Conservation (phyloP, 2,113 vertebrate genomes). For the Glareola pratincola region DNA sequence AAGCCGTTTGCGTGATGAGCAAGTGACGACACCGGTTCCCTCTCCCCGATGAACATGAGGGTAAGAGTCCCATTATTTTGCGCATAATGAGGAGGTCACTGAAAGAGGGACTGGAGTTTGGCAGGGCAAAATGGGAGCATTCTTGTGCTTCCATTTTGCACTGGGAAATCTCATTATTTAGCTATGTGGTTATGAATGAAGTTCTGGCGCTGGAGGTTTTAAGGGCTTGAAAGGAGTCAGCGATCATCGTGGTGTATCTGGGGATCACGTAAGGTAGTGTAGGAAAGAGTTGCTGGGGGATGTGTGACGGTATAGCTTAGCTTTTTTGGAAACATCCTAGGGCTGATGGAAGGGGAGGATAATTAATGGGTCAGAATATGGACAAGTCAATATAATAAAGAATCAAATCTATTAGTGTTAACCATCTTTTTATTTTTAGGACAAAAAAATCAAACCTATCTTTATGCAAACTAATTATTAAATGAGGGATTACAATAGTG, state of each 20-base stretch:
- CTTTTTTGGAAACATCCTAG: not conserved
- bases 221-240: not conserved
- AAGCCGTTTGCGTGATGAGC: not conserved
- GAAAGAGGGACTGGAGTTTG: slow-evolving; percentile 30
- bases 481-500: not conserved
- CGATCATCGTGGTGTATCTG: not conserved
- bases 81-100: slow-evolving; percentile 6
- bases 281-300: not conserved
- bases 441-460: not conserved
- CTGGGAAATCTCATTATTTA: slow-evolving; percentile 10
- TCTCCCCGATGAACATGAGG: not conserved
- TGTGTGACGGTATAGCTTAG: not conserved
- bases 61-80: slow-evolving; percentile 24
- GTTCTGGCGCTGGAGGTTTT: not conserved
- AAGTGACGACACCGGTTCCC: not conserved
- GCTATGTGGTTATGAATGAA: not conserved
- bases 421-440: not conserved
- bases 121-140: slow-evolving; percentile 1
- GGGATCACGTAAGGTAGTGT: not conserved
- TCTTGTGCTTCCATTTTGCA: slow-evolving; percentile 17
- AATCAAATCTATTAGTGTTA: not conserved
- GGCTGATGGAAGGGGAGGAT: not conserved
- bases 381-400: not conserved
- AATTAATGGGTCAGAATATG: not conserved
- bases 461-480: not conserved